phyloP scores from a whole-genome alignment of 2,113 vertebrate species.

The Trogon surrucura region DNA sequence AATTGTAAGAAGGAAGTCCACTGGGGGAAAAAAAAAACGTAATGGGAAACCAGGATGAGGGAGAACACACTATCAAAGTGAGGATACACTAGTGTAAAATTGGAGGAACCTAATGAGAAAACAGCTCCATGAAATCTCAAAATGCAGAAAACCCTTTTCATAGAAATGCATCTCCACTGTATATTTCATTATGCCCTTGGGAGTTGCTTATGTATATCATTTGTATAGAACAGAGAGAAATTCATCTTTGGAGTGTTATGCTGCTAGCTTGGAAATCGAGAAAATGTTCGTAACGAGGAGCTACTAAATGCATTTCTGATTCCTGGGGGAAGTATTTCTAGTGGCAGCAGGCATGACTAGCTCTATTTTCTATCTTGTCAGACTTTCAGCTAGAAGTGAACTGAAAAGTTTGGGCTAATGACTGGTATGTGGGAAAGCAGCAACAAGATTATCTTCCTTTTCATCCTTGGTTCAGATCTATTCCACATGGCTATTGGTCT shows the following conservation, averaged over 20 bases:
- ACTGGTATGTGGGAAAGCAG: slow-evolving; percentile 1
- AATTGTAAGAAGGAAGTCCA: not conserved
- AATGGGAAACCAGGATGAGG: not conserved
- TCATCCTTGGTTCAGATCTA: not conserved
- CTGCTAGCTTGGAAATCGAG: not conserved
- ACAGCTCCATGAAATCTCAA: not conserved
- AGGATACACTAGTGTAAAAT: not conserved
- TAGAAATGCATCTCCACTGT: not conserved
- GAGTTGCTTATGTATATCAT: not conserved
- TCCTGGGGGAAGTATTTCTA: not conserved
- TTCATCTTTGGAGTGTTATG: not conserved
- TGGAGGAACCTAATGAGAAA: not conserved
- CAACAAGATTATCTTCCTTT: not conserved
- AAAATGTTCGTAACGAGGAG: not conserved
- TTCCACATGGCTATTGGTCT: slow-evolving; percentile 32
- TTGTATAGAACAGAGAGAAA: not conserved
- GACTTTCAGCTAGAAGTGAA: not conserved
- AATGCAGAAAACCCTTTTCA: not conserved
- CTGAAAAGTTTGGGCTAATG: not conserved
- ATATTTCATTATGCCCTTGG: not conserved
- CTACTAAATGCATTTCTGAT: not conserved
- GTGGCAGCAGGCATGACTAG: not conserved
- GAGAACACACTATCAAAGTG: not conserved
- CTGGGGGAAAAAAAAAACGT: not conserved
- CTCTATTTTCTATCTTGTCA: not conserved